Conservation (phyloP, 2,888 invertebrate species). For the Apodemia hepburni region DNA sequence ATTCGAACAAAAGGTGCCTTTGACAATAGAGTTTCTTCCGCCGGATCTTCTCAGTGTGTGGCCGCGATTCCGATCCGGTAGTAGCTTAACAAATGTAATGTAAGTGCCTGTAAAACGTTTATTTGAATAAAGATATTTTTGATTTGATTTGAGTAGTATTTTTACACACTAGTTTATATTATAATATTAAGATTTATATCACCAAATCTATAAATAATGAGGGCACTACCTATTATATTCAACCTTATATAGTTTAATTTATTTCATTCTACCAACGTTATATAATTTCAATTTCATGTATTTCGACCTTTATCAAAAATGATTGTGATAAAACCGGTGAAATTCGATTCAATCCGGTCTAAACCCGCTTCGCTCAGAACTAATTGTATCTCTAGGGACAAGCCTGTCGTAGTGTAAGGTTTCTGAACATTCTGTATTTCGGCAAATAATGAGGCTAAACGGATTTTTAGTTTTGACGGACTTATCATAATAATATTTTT, state of each 20-base stretch:
- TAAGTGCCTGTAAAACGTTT: too few species aligned
- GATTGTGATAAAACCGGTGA: constrained; percentile 11
- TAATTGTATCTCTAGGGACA: constrained; percentile 42
- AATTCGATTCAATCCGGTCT: constrained; percentile 27
- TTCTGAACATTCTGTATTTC: constrained; percentile 6
- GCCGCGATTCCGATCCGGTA: too few species aligned
- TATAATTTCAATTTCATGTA: neutral
- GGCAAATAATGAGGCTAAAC: constrained; percentile 9
- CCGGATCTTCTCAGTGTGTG: too few species aligned
- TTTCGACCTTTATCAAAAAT: constrained; percentile 12
- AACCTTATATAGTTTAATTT: neutral
- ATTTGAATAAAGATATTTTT: too few species aligned
- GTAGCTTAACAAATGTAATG: too few species aligned
- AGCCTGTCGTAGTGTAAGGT: constrained; percentile 33
- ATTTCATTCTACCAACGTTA: too few species aligned
- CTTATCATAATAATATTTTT: neutral
- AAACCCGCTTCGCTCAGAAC: constrained; percentile 32
- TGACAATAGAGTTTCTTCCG: too few species aligned
- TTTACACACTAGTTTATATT: too few species aligned
- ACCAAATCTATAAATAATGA: neutral
- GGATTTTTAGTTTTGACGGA: constrained; percentile 10
- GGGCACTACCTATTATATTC: neutral
- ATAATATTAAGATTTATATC: too few species aligned
- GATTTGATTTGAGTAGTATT: too few species aligned
- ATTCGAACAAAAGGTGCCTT: too few species aligned